Evolutionary conservation across 2,888 invertebrate species (phyloP).

Genomic region (Eupithecia abbreviata): DNA sequence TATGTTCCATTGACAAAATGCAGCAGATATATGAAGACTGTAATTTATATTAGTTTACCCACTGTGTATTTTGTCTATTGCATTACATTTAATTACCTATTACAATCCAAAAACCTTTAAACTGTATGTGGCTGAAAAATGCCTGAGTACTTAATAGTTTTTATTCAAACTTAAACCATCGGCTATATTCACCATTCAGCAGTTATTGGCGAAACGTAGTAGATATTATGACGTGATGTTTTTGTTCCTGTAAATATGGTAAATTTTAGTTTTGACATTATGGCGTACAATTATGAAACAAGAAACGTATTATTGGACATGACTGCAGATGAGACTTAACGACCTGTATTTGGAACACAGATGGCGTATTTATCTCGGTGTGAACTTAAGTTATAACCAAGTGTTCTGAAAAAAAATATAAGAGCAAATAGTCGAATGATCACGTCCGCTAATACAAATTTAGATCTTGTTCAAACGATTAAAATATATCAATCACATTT

Average conservation of each 20-base stretch:
- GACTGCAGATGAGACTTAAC: conserved; percentile 9
- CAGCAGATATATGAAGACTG: conserved; percentile 19
- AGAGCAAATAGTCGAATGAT: conserved; percentile 7
- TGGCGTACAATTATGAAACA: conserved; percentile 39
- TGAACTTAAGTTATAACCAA: background rate
- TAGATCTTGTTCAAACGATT: conserved; percentile 23
- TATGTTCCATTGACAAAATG: conserved; percentile 33
- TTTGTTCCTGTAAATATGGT: conserved; percentile 55
- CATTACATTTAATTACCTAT: conserved; percentile 16
- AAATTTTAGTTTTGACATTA: conserved; percentile 53
- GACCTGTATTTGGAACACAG: conserved; percentile 13
- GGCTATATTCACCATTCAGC: conserved; percentile 8
- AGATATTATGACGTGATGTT: conserved; percentile 38
- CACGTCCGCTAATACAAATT: conserved; percentile 20
- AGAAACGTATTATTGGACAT: conserved; percentile 20
- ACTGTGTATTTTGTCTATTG: conserved; percentile 23
- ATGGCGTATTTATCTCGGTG: background rate
- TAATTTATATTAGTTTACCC: conserved; percentile 16
- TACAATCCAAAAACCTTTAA: conserved; percentile 12
- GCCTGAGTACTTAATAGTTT: background rate
- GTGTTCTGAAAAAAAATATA: conserved; percentile 5
- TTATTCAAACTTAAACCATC: conserved; percentile 14
- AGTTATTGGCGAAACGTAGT: conserved; percentile 18
- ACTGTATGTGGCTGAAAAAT: background rate
- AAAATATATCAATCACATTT: conserved; percentile 22